Evolutionary conservation across 2,888 invertebrate genomes (phyloP).

Genomic region (Drosophila pseudotakahashii): DNA sequence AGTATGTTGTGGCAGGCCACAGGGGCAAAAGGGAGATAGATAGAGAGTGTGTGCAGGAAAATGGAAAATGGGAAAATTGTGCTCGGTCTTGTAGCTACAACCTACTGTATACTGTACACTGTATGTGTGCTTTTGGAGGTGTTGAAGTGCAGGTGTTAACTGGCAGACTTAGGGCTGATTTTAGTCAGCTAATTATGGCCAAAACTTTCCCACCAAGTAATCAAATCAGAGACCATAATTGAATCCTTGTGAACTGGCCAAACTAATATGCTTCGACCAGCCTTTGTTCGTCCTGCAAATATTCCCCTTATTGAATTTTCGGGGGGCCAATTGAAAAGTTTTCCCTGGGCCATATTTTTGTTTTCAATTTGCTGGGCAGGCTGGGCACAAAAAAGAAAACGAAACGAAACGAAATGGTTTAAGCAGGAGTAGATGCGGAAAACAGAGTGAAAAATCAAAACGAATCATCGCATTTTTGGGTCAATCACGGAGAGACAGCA

Average conservation of each 20-base stretch:
- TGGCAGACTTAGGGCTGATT: conserved; percentile 40
- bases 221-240: conserved; percentile 6
- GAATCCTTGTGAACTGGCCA: neutral
- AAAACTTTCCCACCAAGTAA: conserved; percentile 4
- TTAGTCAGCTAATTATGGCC: conserved; percentile 19
- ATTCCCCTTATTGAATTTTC: conserved; percentile 24
- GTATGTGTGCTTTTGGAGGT: conserved; percentile 38
- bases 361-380: conserved; percentile 62
- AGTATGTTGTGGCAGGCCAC: conserved; percentile 48
- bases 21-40: conserved; percentile 23
- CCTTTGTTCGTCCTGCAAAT: conserved; percentile 11
- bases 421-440: conserved; percentile 9
- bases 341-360: conserved; percentile 42
- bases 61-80: conserved; percentile 44
- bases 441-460: conserved; percentile 63
- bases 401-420: conserved; percentile 6
- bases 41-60: conserved; percentile 3
- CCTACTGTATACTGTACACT: too few species aligned
- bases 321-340: conserved; percentile 30
- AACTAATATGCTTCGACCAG: conserved; percentile 9
- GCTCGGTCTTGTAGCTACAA: conserved; percentile 20
- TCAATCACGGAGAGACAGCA: conserved; percentile 58
- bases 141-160: conserved; percentile 52
- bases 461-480: conserved; percentile 76
- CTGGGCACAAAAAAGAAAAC: conserved; percentile 1